Evolutionary conservation across 1,140 invertebrate genomes (phyloP).

Genomic region (Lepidurus couesii): DNA sequence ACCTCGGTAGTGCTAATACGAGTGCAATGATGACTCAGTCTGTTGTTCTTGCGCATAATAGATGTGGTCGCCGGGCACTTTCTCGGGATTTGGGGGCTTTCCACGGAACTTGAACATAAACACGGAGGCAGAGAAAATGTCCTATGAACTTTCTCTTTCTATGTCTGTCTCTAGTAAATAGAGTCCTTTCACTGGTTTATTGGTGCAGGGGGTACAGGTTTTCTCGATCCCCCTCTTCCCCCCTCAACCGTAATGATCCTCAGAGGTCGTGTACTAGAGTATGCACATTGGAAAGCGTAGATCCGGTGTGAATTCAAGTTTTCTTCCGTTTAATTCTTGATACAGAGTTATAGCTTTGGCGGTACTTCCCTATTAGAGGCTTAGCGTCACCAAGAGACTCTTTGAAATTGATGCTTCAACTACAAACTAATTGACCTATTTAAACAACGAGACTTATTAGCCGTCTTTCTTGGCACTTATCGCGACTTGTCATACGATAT

Average conservation of each 20-base stretch:
- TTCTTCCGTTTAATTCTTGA: too few species aligned
- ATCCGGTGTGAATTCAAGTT: too few species aligned
- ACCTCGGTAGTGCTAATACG: too few species aligned
- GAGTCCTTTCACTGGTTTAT: neutral
- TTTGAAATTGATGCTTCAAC: neutral
- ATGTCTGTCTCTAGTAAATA: neutral
- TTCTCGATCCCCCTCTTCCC: neutral
- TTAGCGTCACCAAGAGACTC: neutral
- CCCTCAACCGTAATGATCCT: neutral
- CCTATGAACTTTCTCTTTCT: neutral
- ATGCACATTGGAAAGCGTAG: neutral
- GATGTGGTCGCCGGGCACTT: neutral
- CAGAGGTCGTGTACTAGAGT: neutral
- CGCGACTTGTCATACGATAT: neutral
- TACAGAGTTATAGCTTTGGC: neutral
- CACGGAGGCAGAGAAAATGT: neutral
- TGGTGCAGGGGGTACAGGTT: neutral
- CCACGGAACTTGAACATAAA: neutral
- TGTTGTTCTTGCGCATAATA: neutral
- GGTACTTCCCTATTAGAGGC: neutral
- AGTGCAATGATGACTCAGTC: too few species aligned
- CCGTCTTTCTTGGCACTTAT: neutral
- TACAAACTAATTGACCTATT: neutral
- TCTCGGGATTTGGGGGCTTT: neutral
- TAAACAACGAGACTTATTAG: neutral